These are phyloP conservation scores for Xiphophorus hellerii DNA, from an alignment of 2,113 vertebrate species.

Conservation along the genomic window DNA sequence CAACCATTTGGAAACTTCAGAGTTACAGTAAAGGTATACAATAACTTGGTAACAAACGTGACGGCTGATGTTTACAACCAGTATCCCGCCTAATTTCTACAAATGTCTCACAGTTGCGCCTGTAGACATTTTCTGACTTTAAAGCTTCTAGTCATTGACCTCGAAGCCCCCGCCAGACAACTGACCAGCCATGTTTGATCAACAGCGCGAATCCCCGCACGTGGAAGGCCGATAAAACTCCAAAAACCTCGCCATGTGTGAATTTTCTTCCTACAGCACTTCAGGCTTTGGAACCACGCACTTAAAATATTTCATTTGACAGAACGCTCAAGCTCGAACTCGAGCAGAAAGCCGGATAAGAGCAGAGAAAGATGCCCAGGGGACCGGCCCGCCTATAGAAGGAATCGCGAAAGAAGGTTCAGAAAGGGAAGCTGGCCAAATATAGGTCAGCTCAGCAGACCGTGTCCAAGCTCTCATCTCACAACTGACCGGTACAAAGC, in stretches of 20 bases:
- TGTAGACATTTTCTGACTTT: background rate
- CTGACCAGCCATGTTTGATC: background rate
- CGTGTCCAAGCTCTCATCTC: constrained; percentile 57
- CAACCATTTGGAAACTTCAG: too few relatives aligned
- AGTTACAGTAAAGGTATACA: too few relatives aligned
- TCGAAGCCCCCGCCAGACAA: background rate
- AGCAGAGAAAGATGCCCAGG: background rate
- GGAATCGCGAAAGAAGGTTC: constrained; percentile 30
- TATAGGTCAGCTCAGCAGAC: constrained; percentile 76
- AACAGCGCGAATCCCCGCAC: background rate
- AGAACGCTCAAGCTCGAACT: background rate
- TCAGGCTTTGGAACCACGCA: background rate
- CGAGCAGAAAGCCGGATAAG: constrained; percentile 20
- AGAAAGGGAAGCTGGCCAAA: constrained; percentile 65
- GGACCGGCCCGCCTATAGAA: constrained; percentile 28
- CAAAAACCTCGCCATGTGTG: background rate
- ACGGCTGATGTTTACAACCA: background rate
- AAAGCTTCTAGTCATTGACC: background rate
- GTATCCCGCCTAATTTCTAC: background rate
- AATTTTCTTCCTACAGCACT: background rate
- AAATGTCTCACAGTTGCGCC: background rate
- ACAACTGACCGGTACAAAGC: constrained; percentile 72
- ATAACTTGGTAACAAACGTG: too few relatives aligned
- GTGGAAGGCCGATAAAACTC: background rate
- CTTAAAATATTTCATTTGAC: constrained; percentile 10